Evolutionary conservation across 2,888 invertebrate species (phyloP), one percentile per base, ranked within the genome.

Genomic region (Notodonta dromedarius): DNA sequence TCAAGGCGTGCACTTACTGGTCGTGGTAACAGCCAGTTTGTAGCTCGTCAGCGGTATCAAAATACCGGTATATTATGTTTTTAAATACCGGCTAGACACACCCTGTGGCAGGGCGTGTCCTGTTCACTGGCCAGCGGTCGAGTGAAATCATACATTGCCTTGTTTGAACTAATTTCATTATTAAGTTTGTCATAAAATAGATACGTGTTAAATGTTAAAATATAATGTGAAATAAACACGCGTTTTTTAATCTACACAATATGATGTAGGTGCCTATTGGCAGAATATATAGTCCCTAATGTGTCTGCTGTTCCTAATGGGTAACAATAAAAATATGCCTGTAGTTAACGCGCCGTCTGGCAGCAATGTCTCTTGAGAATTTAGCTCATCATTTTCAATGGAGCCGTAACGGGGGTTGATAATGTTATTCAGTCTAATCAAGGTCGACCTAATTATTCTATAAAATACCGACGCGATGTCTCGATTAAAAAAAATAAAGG

Each of bases 1-100:
- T 91, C 91, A 91, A 91, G 93, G 92, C 89, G 91, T 87, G 88
- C 83, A 78, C 79, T 82, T 81, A 78, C 75, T 71, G 73, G 73
- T 75, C 76, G 76, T 74, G 77, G 75, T 74, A 73, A 78, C 76
- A 66, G 74, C 63, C 69, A 66, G 69, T 76, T 76, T 77, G 57
- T 71, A 78, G 77, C 75, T 73, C 76, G 69, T 70, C 72, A 67
- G 51, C 62, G 66, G 70, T 16, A 50, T 74, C 76, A 66, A 74
- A 77, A 71, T 69, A 65, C 61, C 62, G 13, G 54, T 61, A 60
- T 32, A 51, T 62, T 67, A 61, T 59, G 53, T 32, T 75, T 74
- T 71, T 60, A 66, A 70, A 71, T 73, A 69, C 73, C 69, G 68
- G 65, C 67, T 57, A 65, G 76, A 65, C 85, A 80, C 85, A 62